Conservation (phyloP, 2,113 vertebrate genomes). For the Leucopsar rothschildi region DNA sequence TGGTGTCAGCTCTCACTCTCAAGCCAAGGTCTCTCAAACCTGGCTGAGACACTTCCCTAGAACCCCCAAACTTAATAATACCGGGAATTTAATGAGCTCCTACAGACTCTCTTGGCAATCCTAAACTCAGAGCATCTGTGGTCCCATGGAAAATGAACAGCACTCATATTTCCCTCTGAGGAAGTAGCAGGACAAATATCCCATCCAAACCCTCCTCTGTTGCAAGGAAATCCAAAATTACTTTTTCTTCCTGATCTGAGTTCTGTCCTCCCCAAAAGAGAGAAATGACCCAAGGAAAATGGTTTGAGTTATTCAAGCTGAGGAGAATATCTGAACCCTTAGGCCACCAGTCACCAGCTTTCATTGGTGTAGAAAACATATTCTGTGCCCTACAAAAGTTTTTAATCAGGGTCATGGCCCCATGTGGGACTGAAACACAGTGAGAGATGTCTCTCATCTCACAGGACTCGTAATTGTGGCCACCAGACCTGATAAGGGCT, state of each 20-base stretch:
- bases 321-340: not conserved
- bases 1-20: not conserved
- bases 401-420: not conserved
- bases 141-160: not conserved
- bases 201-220: not conserved
- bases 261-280: not conserved
- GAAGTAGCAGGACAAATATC: not conserved
- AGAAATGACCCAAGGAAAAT: not conserved
- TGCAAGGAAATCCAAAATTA: not conserved
- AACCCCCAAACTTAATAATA: not conserved
- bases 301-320: not conserved
- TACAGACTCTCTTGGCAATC: not conserved
- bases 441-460: not conserved
- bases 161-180: not conserved
- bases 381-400: not conserved
- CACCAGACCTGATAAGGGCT: not conserved
- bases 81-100: not conserved
- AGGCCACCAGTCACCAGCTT: not conserved
- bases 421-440: fast-evolving
- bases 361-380: not conserved
- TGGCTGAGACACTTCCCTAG: not conserved
- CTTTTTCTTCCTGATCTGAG: not conserved
- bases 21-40: not conserved
- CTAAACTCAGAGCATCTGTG: not conserved
- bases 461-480: fast-evolving